A percentile compares a stretch with the other conserved stretches of the same genome.
These are phyloP conservation scores for Passer domesticus DNA, from an alignment of 2,113 vertebrate genomes.

Conservation along the genomic window DNA sequence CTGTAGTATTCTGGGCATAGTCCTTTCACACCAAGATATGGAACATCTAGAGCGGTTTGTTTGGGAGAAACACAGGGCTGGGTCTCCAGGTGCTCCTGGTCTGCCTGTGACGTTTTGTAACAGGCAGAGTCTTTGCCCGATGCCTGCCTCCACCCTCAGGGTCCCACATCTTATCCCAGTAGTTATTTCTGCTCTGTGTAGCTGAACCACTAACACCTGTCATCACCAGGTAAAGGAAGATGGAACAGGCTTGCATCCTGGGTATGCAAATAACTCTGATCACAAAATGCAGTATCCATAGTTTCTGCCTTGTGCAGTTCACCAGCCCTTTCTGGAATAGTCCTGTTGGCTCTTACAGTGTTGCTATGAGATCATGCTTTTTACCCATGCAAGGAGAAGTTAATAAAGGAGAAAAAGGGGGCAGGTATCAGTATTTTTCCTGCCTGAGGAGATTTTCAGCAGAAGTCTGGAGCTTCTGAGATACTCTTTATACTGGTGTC, in stretches of 20 bases:
- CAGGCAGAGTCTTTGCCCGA: neutral
- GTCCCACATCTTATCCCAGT: neutral
- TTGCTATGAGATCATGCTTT: neutral
- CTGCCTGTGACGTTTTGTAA: neutral
- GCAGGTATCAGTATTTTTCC: neutral
- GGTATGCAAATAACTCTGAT: neutral
- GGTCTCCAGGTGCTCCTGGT: neutral
- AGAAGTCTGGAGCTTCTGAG: neutral
- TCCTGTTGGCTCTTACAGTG: neutral
- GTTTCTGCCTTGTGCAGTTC: neutral
- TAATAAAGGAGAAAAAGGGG: neutral
- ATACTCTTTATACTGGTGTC: neutral
- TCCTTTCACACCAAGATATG: neutral
- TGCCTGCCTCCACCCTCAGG: neutral
- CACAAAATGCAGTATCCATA: rapidly evolving
- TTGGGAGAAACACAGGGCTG: neutral
- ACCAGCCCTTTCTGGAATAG: neutral
- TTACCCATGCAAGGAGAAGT: neutral
- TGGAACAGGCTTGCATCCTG: neutral
- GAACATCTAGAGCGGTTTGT: neutral
- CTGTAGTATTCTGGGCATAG: neutral
- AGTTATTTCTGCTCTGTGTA: neutral
- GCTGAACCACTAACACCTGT: neutral
- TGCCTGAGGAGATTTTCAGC: neutral
- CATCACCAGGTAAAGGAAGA: neutral